phyloP scores from a whole-genome alignment of 1,140 invertebrate species.

The Ptiloglossa arizonensis region DNA sequence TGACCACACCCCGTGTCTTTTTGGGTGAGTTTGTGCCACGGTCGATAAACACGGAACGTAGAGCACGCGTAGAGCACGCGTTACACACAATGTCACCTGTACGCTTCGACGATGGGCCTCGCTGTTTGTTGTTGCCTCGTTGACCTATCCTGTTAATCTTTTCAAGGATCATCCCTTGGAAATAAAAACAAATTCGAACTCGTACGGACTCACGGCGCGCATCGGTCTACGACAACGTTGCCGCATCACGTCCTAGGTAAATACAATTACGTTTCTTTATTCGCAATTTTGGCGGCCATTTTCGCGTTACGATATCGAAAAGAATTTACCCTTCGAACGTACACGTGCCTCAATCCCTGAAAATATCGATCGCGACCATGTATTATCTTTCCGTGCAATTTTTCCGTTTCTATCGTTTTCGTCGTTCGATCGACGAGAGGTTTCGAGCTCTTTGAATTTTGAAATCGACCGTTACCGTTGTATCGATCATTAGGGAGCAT shows the following conservation, averaged over 20 bases:
- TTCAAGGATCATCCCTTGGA: too few species aligned
- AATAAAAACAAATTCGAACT: too few species aligned
- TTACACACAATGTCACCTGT: constrained; percentile 31
- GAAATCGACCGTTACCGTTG: not conserved
- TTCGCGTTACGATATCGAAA: too few species aligned
- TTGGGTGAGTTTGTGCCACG: constrained; percentile 46
- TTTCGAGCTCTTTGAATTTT: not conserved
- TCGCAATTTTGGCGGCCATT: too few species aligned
- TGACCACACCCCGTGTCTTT: constrained; percentile 60
- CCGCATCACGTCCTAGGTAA: too few species aligned
- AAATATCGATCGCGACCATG: too few species aligned
- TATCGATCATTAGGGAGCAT: not conserved
- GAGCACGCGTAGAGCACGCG: constrained; percentile 42
- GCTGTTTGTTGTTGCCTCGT: not conserved
- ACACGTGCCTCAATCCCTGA: too few species aligned
- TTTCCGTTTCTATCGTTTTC: not conserved
- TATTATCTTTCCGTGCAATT: too few species aligned
- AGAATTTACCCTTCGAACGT: too few species aligned
- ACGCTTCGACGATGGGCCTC: not conserved
- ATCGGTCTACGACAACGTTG: too few species aligned
- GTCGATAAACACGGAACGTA: constrained; percentile 51
- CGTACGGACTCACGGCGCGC: too few species aligned
- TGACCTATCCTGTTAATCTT: not conserved
- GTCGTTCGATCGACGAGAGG: not conserved
- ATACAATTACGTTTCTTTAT: too few species aligned